Conservation (phyloP, 1,140 invertebrate genomes). For the Macrobrachium nipponense region DNA sequence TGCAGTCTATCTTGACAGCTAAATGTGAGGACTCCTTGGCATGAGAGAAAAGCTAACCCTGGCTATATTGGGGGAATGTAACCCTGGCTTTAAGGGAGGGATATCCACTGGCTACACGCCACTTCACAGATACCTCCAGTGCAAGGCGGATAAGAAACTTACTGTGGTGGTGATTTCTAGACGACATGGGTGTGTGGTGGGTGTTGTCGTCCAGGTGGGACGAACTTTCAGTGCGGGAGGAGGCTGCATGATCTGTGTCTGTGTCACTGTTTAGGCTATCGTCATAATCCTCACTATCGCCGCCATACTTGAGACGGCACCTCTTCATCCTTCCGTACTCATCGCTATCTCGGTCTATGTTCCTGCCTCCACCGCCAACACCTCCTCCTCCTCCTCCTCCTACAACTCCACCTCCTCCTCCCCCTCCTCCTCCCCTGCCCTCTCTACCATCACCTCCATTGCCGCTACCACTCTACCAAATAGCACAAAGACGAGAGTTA, state of each 20-base stretch:
- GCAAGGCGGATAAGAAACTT: conserved; percentile 44
- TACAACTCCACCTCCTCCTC: conserved; percentile 15
- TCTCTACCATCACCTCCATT: conserved; percentile 15
- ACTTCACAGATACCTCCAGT: too few relatives aligned
- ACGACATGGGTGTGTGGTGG: conserved; percentile 70
- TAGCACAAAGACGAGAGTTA: not conserved
- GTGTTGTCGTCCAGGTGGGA: conserved; percentile 67
- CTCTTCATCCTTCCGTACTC: conserved; percentile 50
- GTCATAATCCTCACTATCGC: conserved; percentile 55
- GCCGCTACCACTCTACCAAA: not conserved
- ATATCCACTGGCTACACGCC: too few relatives aligned
- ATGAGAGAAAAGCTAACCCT: too few relatives aligned
- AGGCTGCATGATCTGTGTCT: conserved; percentile 59
- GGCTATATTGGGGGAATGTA: too few relatives aligned
- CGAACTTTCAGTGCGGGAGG: conserved; percentile 58
- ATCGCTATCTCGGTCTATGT: conserved; percentile 22
- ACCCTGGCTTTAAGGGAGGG: too few relatives aligned
- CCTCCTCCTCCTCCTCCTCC: conserved; percentile 4
- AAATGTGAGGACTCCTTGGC: too few relatives aligned
- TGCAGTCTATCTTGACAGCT: too few relatives aligned
- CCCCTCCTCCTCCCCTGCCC: conserved; percentile 1
- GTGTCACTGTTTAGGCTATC: conserved; percentile 60
- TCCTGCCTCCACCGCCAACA: not conserved
- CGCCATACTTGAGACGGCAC: conserved; percentile 52
- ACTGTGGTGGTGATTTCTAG: conserved; percentile 60